Evolutionary conservation across 2,888 invertebrate species (phyloP), one percentile per base, ranked within the genome.

Genomic region (Ichneumon xanthorius): DNA sequence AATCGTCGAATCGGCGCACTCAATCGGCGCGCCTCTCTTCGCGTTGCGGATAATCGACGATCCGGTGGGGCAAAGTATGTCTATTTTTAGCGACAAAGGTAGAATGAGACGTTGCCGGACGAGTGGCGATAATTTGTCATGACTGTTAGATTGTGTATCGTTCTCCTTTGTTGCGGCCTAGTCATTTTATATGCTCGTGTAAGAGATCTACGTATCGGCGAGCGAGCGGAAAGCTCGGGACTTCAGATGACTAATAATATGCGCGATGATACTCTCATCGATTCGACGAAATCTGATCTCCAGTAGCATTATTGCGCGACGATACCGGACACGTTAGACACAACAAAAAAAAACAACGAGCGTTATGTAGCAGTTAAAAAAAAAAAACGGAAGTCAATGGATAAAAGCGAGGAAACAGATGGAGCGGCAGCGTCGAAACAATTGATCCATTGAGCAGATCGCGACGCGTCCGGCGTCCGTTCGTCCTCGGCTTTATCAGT

Each of bases 171-270:
- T n/a, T 33, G 19, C 37, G 40, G 45, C 0, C 16, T 48, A 4
- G 14, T 22, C 22, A 22, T 50, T 68, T 80, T 76, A 80, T 84
- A 84, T 14, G 16, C 48, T 55, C 22, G 45, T 9, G 30, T 14
- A 33, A 67, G 37, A 61, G 19, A 53, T 70, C 40, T 53, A 53
- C 19, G 48, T 22, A 70, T 58, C n/a, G 16, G 33, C 30, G 19
- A 45, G 22, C 30, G 75, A 76, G 19, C 55, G 55, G 71, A 80
- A 72, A 68, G 67, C 26, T 22, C 84, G 33, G 26, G 22, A 26
- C 45, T 50, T 33, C n/a, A 11, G 45, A 48, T 77, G 77, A 84
- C 77, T 84, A 80, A 80, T 33, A 68, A n/a, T 33, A 14, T 45
- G 55, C 33, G 70, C 58, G 70, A 71, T 48, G 45, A 48, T 48